These are phyloP conservation scores for Thymallus thymallus DNA, from an alignment of 2,113 vertebrate genomes.

Conservation along the genomic window DNA sequence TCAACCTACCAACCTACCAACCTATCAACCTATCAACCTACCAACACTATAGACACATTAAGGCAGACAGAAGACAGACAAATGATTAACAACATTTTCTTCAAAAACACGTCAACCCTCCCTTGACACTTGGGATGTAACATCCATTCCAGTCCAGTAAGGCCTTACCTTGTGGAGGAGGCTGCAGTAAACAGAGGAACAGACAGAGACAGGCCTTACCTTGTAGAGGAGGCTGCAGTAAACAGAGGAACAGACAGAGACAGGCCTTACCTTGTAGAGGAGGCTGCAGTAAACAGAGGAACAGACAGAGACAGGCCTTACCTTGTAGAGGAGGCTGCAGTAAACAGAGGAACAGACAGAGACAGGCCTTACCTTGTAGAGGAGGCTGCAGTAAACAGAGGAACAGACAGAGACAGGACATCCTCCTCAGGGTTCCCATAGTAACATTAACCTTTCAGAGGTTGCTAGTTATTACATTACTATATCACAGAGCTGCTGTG, in stretches of 20 bases:
- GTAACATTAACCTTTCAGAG: constrained; percentile 36
- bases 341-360: constrained; percentile 53
- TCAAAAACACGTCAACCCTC: no score
- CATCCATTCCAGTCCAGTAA: no score
- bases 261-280: constrained; percentile 64
- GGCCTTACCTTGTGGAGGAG: constrained; percentile 60
- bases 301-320: constrained; percentile 46
- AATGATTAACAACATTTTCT: no score
- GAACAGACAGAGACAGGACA: constrained; percentile 35
- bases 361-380: constrained; percentile 65
- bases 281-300: constrained; percentile 53
- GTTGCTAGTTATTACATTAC: constrained; percentile 26
- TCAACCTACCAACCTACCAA: no score
- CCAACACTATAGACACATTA: no score
- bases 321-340: constrained; percentile 60
- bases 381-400: constrained; percentile 53
- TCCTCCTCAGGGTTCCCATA: constrained; percentile 45
- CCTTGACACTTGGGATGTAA: no score
- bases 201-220: constrained; percentile 59
- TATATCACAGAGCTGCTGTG: constrained; percentile 1
- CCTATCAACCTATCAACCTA: no score
- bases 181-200: constrained; percentile 52
- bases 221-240: constrained; percentile 51
- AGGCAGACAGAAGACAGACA: constrained; percentile 35
- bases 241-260: constrained; percentile 51